These are phyloP conservation scores for Beroe ovata DNA, from an alignment of 37 sponge, comb jelly and placozoan genomes.

Conservation along the genomic window DNA sequence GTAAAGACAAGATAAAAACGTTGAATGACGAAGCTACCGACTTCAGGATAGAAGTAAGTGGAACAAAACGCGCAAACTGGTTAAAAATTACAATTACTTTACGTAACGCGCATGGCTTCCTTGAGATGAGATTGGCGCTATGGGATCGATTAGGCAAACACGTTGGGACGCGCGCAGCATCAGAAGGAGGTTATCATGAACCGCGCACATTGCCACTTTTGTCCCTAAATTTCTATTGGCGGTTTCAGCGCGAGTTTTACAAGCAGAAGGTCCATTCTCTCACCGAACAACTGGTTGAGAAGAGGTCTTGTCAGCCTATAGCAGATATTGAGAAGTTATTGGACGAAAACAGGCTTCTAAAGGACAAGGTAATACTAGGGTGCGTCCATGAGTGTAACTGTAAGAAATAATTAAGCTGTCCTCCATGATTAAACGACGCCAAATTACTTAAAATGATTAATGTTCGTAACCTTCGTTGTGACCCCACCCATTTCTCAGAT, in stretches of 20 bases:
- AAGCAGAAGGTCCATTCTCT: constrained; percentile 21
- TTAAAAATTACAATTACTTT: no score
- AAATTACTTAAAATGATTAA: no score
- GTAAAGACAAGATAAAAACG: constrained; percentile 20
- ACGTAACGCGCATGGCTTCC: neutral
- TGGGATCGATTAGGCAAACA: no score
- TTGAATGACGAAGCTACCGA: constrained; percentile 11
- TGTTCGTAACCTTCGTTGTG: no score
- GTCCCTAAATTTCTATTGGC: no score
- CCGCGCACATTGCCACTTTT: no score
- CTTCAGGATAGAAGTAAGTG: neutral
- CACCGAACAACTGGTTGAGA: constrained; percentile 48
- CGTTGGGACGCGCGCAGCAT: no score
- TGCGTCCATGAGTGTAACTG: no score
- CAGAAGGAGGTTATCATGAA: no score
- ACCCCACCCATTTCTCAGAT: neutral
- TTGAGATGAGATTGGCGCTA: neutral
- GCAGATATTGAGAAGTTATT: constrained; percentile 30
- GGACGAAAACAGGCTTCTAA: constrained; percentile 24
- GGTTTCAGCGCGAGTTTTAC: constrained; percentile 24
- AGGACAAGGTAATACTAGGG: constrained; percentile 12
- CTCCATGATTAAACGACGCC: no score
- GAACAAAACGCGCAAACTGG: no score
- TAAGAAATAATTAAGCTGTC: no score
- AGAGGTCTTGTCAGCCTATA: constrained; percentile 50